A percentile compares a stretch with the other conserved stretches of the same genome.
phyloP scores from a whole-genome alignment of 2,113 vertebrate genomes.

The Forbesichthys agassizii region DNA sequence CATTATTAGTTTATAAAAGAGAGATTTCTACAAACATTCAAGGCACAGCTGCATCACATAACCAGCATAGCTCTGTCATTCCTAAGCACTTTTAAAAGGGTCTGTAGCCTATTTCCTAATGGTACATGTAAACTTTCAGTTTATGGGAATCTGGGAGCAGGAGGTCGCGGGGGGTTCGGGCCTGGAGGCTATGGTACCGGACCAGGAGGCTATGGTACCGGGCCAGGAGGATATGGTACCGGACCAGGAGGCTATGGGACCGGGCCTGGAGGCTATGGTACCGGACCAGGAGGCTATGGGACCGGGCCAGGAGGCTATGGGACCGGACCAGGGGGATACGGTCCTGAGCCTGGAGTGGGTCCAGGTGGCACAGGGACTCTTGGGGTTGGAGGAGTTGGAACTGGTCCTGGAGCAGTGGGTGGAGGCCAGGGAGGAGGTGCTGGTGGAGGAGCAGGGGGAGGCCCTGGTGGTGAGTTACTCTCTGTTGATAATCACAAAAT shows the following conservation, averaged over 20 bases:
- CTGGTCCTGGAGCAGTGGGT: conserved; percentile 35
- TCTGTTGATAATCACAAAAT: no score
- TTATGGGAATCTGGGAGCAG: conserved; percentile 58
- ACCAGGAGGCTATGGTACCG: neutral
- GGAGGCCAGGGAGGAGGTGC: conserved; percentile 24
- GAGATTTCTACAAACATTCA: no score
- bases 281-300: conserved; percentile 21
- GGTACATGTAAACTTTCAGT: conserved; percentile 27
- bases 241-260: neutral
- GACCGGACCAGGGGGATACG: conserved; percentile 42
- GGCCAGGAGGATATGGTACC: no score
- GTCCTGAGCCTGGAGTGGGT: conserved; percentile 37
- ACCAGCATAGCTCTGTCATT: no score
- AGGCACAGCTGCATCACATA: no score
- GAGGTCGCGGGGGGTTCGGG: conserved; percentile 40
- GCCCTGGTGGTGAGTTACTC: no score
- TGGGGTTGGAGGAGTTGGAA: conserved; percentile 33
- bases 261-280: neutral
- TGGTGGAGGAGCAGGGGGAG: conserved; percentile 40
- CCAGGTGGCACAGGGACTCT: conserved; percentile 40
- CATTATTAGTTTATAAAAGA: no score
- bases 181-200: conserved; percentile 29
- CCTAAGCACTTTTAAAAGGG: no score
- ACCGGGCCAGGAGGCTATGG: conserved; percentile 8
- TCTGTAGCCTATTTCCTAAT: no score